Base-by-base conservation (phyloP, 2,888 invertebrate species). In the Arctia plantaginis region DNA sequence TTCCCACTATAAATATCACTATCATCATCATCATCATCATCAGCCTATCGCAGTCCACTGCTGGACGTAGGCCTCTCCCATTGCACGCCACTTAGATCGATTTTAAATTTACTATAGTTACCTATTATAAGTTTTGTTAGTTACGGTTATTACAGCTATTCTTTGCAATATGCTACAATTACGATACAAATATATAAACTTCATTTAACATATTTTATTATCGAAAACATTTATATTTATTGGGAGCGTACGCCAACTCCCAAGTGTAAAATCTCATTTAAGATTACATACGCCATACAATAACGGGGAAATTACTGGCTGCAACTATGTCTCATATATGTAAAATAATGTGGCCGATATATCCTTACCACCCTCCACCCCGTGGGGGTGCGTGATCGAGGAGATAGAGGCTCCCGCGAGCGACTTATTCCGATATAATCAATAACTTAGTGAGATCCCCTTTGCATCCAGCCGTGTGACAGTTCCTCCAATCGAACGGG, bases 351-450 rank as follows among this genome's bases (percentile, higher is more conserved):
- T 94, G 92, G 91, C 93, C 93, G 93, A 94, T 93, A 94, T 93
- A 94, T 94, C 90, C 89, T 92, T 88, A 90, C 90, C 93, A 92
- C 91, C 92, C 72, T 15, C 51, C 67, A 51, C 67, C 89, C 86
- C 78, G 82, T 86, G 89, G 89, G 85, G 88, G 87, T 77, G 80
- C 81, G 85, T 83, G 90, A 90, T 89, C 65, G 77, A 71, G 76
- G 88, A 86, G 89, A 87, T 85, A 88, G 87, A 87, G 80, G 80
- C 89, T 90, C 92, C 92, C 91, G 87, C 93, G 87, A 90, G 91
- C 93, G 95, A 94, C 95, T 95, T 95, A 95, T 95, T 95, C 93
- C 96, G 93, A 96, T 96, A 96, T 96, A 96, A 96, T 96, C 96
- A 95, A 96, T 96, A 96, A 96, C 95, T 95, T 95, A 95, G 94